Conservation (phyloP, 2,113 vertebrate species). For the Mesocricetus auratus region DNA sequence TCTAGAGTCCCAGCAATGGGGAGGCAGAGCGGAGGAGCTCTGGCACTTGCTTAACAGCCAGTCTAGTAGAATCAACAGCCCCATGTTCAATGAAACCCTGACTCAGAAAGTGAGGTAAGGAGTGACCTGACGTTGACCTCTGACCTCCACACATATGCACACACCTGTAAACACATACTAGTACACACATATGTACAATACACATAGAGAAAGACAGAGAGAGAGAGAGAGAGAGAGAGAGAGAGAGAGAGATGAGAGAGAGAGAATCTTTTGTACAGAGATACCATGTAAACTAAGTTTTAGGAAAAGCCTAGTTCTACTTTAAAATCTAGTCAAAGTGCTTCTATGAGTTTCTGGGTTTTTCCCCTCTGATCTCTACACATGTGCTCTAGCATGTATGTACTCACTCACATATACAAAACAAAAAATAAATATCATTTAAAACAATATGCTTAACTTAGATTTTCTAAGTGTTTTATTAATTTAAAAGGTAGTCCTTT, state of each 20-base stretch:
- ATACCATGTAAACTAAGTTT: constrained; percentile 1
- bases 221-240: neutral
- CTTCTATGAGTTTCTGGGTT: constrained; percentile 46
- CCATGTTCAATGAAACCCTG: neutral
- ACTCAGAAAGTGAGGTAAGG: neutral
- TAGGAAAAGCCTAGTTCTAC: neutral
- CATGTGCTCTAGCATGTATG: too few species aligned
- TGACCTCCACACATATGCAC: neutral
- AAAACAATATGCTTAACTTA: neutral
- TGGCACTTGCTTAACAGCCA: neutral
- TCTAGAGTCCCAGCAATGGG: neutral
- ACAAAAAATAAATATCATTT: neutral
- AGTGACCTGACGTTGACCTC: neutral
- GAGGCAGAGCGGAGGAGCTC: too few species aligned
- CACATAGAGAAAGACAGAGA: neutral
- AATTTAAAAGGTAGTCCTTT: neutral
- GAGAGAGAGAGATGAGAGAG: neutral
- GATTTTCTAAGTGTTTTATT: neutral
- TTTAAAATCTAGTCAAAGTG: constrained; percentile 26
- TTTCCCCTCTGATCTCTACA: neutral
- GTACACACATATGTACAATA: neutral
- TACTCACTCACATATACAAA: neutral
- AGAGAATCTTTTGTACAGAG: neutral
- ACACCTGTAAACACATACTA: neutral
- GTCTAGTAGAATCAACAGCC: neutral